Percentiles rank a stretch among this genome's conserved stretches.
phyloP scores from a whole-genome alignment of 2,888 invertebrate genomes.

The Cerastis leucographa region DNA sequence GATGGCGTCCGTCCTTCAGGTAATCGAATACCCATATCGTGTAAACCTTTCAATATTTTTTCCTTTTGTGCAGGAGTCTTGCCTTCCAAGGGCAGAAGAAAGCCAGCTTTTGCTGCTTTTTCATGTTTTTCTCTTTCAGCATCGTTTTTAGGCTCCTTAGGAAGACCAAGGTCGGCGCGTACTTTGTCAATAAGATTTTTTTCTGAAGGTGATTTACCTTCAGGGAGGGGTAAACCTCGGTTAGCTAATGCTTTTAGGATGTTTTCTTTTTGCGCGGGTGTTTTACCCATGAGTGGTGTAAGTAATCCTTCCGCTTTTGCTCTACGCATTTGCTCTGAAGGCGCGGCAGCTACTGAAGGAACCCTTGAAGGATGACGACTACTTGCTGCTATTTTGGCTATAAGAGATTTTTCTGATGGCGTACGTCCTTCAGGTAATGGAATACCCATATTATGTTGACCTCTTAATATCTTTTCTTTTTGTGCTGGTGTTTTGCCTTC shows the following conservation, averaged over 20 bases:
- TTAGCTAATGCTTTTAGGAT: slow-evolving; percentile 37
- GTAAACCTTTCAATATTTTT: too few species aligned
- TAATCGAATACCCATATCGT: too few species aligned
- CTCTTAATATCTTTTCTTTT: slow-evolving; percentile 65
- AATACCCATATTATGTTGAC: slow-evolving; percentile 51
- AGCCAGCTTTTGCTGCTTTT: not conserved
- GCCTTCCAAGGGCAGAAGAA: slow-evolving; percentile 8
- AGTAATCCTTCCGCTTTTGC: slow-evolving; percentile 32
- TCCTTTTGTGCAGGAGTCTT: slow-evolving; percentile 23
- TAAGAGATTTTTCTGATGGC: slow-evolving; percentile 66
- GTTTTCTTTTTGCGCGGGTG: slow-evolving; percentile 35
- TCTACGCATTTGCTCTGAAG: slow-evolving; percentile 17
- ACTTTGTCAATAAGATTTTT: slow-evolving; percentile 29
- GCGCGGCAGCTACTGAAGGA: rapidly evolving
- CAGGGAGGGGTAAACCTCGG: slow-evolving; percentile 50
- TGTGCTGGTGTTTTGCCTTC: slow-evolving; percentile 68
- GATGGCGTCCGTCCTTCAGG: too few species aligned
- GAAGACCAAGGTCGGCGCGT: slow-evolving; percentile 19
- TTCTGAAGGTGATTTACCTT: slow-evolving; percentile 64
- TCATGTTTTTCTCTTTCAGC: not conserved
- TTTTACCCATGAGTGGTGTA: slow-evolving; percentile 25
- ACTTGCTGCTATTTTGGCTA: slow-evolving; percentile 35
- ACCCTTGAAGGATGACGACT: slow-evolving; percentile 10
- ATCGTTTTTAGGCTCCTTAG: not conserved
- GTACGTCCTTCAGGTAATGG: slow-evolving; percentile 67